These are phyloP conservation scores for Sapajus apella DNA, from an alignment of 2,113 vertebrate species.

Conservation along the genomic window DNA sequence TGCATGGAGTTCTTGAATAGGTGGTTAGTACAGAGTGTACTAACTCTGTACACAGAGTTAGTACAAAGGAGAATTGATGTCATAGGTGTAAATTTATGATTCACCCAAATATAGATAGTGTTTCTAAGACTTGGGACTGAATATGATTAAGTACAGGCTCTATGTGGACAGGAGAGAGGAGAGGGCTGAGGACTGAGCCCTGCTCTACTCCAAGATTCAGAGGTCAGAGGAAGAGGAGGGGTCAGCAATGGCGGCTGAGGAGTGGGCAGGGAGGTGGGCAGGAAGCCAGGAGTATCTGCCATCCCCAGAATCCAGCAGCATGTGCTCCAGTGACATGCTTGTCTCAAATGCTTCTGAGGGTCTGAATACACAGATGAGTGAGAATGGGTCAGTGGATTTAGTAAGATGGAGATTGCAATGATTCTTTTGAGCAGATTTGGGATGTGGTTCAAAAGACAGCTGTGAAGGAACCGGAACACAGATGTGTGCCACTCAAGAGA, in stretches of 20 bases:
- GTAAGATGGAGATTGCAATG: neutral
- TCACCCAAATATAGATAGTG: neutral
- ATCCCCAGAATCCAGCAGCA: neutral
- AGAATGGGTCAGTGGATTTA: too few relatives aligned
- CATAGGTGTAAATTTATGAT: neutral
- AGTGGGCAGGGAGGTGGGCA: rapidly evolving
- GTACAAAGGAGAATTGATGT: neutral
- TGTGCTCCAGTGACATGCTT: neutral
- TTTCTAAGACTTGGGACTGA: neutral
- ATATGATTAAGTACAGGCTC: neutral
- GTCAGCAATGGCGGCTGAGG: too few relatives aligned
- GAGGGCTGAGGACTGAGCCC: neutral
- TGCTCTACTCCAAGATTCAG: neutral
- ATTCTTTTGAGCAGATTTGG: neutral
- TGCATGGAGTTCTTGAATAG: too few relatives aligned
- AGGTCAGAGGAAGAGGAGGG: neutral
- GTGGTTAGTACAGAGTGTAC: neutral
- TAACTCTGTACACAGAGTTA: too few relatives aligned
- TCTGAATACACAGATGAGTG: rapidly evolving
- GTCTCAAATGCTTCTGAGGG: neutral
- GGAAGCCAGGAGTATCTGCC: neutral
- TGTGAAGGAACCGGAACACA: neutral
- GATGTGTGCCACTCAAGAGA: neutral
- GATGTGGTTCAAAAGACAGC: too few relatives aligned
- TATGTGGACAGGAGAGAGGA: rapidly evolving